These are phyloP conservation scores for Suricata suricatta DNA, from an alignment of 2,113 vertebrate genomes.

Conservation along the genomic window DNA sequence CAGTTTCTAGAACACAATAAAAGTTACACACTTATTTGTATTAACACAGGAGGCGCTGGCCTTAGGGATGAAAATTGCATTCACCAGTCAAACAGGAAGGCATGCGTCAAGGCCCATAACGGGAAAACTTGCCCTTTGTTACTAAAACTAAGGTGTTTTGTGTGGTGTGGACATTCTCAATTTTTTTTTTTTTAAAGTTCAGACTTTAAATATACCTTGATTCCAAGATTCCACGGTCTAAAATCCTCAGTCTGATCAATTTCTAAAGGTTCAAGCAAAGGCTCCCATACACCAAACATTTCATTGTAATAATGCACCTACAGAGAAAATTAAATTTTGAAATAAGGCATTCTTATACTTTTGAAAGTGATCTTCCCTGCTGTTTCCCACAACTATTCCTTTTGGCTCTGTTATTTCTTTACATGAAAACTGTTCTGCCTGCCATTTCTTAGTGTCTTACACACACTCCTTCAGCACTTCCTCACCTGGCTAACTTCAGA, in stretches of 20 bases:
- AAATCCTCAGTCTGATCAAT: slow-evolving; percentile 92
- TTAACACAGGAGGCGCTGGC: background rate
- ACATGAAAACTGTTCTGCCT: background rate
- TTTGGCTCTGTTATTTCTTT: background rate
- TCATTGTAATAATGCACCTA: slow-evolving; percentile 98
- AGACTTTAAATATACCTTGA: slow-evolving; percentile 86
- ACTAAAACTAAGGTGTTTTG: slow-evolving; percentile 18
- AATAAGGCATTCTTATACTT: slow-evolving; percentile 25
- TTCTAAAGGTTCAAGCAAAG: slow-evolving; percentile 96
- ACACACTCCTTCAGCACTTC: background rate
- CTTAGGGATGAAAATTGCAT: slow-evolving; percentile 15
- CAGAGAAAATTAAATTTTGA: slow-evolving; percentile 63
- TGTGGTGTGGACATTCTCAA: background rate
- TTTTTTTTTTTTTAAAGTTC: background rate
- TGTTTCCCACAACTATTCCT: background rate
- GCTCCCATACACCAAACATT: slow-evolving; percentile 97
- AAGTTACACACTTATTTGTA: slow-evolving; percentile 4
- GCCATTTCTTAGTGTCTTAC: background rate
- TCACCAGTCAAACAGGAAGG: background rate
- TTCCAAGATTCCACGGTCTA: slow-evolving; percentile 92
- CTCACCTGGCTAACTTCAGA: background rate
- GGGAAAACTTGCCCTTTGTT: background rate
- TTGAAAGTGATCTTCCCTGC: background rate
- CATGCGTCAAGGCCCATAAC: background rate
- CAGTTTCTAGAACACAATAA: background rate